Evolutionary conservation across 2,888 invertebrate genomes (phyloP).

Genomic region (Euplagia quadripunctaria): DNA sequence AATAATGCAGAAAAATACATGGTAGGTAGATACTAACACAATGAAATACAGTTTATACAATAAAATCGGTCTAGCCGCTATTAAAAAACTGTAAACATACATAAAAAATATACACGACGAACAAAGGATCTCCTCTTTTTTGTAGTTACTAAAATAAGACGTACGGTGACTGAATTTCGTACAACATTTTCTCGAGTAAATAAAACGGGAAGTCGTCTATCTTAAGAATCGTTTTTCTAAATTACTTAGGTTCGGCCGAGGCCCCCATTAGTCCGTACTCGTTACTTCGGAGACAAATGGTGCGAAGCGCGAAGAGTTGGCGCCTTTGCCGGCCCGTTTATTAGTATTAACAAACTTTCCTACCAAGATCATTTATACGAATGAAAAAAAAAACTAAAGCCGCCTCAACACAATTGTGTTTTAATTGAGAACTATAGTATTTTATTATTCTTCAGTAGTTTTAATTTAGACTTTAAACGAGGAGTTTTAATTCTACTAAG

Average conservation of each 20-base stretch:
- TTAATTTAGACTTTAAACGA: slow-evolving; percentile 45
- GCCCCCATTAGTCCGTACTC: slow-evolving; percentile 68
- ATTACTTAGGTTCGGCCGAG: slow-evolving; percentile 68
- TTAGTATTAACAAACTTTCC: slow-evolving; percentile 75
- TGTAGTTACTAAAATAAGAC: slow-evolving; percentile 5
- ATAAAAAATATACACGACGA: background rate
- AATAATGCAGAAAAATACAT: too few relatives aligned
- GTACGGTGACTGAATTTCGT: slow-evolving; percentile 17
- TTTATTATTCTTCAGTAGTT: slow-evolving; percentile 45
- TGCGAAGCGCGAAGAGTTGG: slow-evolving; percentile 63
- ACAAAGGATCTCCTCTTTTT: background rate
- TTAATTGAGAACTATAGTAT: slow-evolving; percentile 58
- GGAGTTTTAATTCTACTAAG: slow-evolving; percentile 24
- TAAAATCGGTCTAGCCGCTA: too few relatives aligned
- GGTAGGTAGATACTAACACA: too few relatives aligned
- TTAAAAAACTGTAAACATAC: background rate
- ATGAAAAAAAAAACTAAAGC: slow-evolving; percentile 65
- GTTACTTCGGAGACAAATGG: slow-evolving; percentile 76
- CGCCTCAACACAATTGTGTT: slow-evolving; percentile 50
- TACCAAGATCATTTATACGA: slow-evolving; percentile 71
- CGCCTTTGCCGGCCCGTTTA: slow-evolving; percentile 69
- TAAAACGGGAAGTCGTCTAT: slow-evolving; percentile 57
- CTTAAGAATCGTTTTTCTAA: slow-evolving; percentile 73
- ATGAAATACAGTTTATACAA: too few relatives aligned
- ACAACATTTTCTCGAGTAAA: slow-evolving; percentile 46